A percentile compares a stretch with the other conserved stretches of the same genome.
Conservation (phyloP, 2,888 invertebrate genomes). For the Polylopha cassiicola region DNA sequence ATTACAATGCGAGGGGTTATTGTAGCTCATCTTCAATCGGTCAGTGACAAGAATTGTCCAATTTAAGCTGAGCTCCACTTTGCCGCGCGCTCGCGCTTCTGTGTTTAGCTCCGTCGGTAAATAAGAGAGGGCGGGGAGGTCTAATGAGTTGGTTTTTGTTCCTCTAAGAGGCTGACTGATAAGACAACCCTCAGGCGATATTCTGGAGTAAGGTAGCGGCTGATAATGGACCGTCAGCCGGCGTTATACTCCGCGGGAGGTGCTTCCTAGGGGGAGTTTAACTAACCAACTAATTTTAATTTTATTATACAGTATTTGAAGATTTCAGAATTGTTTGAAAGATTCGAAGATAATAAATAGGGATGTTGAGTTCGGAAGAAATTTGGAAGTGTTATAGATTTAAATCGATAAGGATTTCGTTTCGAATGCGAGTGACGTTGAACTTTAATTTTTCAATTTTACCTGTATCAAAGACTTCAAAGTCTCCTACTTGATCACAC, state of each 20-base stretch:
- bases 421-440: no score
- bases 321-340: background rate
- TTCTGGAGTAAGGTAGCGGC: constrained; percentile 43
- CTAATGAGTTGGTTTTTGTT: constrained; percentile 34
- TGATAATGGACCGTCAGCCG: constrained; percentile 38
- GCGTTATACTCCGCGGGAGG: constrained; percentile 5
- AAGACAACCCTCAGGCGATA: constrained; percentile 39
- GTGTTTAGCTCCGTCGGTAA: constrained; percentile 19
- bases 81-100: constrained; percentile 19
- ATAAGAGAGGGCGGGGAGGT: constrained; percentile 24
- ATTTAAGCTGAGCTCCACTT: constrained; percentile 29
- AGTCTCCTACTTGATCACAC: no score
- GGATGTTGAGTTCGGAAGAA: no score
- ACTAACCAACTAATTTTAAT: constrained; percentile 4
- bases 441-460: no score
- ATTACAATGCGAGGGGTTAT: no score
- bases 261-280: constrained; percentile 4
- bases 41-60: constrained; percentile 27
- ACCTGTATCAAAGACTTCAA: no score
- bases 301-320: constrained; percentile 4
- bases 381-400: no score
- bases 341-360: background rate
- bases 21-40: no score
- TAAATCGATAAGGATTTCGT: no score
- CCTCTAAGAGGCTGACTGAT: constrained; percentile 33